These are phyloP conservation scores for Papilio machaon DNA, from an alignment of 1,140 invertebrate species.

Conservation along the genomic window DNA sequence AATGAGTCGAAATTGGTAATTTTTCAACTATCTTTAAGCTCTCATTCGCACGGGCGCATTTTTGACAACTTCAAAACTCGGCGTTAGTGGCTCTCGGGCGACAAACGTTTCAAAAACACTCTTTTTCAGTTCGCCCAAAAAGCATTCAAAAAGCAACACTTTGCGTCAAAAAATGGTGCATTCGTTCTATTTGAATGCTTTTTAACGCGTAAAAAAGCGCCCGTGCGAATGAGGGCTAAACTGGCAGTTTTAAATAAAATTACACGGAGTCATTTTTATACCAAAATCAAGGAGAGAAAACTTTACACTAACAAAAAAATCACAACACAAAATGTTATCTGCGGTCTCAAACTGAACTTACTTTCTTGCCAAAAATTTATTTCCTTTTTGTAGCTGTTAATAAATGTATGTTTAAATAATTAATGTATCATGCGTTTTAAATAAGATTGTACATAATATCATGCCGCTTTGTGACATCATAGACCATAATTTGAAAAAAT, in stretches of 20 bases:
- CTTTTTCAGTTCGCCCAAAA: too few relatives aligned
- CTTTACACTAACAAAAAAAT: not conserved
- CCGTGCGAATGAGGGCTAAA: too few relatives aligned
- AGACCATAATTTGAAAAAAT: not conserved
- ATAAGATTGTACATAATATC: not conserved
- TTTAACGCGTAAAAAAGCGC: too few relatives aligned
- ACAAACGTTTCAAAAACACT: too few relatives aligned
- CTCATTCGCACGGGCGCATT: too few relatives aligned
- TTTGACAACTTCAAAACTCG: too few relatives aligned
- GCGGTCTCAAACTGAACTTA: not conserved
- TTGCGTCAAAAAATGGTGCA: too few relatives aligned
- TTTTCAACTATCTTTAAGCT: too few relatives aligned
- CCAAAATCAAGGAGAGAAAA: not conserved
- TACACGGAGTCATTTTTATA: not conserved
- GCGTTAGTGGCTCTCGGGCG: too few relatives aligned
- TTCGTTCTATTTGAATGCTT: too few relatives aligned
- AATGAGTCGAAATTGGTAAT: too few relatives aligned
- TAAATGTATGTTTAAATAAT: conserved; percentile 27
- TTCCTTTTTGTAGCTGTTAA: not conserved
- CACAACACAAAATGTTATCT: not conserved
- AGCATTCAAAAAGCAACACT: too few relatives aligned
- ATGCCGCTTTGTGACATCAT: not conserved
- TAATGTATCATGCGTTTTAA: conserved; percentile 14
- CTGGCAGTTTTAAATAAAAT: not conserved
- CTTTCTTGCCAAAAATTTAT: not conserved